These are phyloP conservation scores for Proisotoma minuta DNA, from an alignment of 2,888 invertebrate species.

Conservation along the genomic window DNA sequence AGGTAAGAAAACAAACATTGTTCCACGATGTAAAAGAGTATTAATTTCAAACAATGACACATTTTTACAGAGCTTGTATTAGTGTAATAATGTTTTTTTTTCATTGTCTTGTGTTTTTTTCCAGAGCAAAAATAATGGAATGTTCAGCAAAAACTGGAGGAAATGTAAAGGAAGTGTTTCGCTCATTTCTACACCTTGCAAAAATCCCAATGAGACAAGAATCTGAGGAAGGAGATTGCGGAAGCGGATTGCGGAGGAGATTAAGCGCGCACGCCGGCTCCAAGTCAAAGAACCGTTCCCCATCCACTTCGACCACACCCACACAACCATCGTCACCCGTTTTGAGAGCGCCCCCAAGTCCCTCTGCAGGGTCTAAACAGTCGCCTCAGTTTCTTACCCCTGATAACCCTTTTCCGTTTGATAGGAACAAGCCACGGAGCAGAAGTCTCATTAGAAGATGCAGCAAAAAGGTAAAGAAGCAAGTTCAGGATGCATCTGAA, in stretches of 20 bases:
- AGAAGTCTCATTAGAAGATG: constrained; percentile 73
- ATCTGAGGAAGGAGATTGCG: constrained; percentile 31
- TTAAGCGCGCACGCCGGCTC: constrained; percentile 63
- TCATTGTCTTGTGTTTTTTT: no score
- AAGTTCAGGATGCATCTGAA: constrained; percentile 65
- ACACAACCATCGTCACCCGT: constrained; percentile 12
- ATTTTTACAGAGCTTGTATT: no score
- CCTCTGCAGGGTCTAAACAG: constrained; percentile 7
- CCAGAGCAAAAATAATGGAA: constrained; percentile 67
- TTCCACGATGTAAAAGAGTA: no score
- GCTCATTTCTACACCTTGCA: constrained; percentile 64
- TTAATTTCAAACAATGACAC: no score
- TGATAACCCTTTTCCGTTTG: constrained; percentile 27
- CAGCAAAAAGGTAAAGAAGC: constrained; percentile 72
- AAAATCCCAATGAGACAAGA: constrained; percentile 48
- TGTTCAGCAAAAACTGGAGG: constrained; percentile 75
- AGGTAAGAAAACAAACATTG: no score
- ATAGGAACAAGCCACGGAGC: constrained; percentile 58
- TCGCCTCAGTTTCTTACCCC: constrained; percentile 23
- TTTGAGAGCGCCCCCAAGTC: constrained; percentile 21
- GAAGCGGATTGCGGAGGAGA: constrained; percentile 59
- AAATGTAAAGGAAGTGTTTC: constrained; percentile 74
- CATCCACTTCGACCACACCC: constrained; percentile 15
- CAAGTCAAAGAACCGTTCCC: constrained; percentile 41
- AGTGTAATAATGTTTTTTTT: no score